Evolutionary conservation across 1,140 invertebrate species (phyloP).

Genomic region (Drosophila santomea): DNA sequence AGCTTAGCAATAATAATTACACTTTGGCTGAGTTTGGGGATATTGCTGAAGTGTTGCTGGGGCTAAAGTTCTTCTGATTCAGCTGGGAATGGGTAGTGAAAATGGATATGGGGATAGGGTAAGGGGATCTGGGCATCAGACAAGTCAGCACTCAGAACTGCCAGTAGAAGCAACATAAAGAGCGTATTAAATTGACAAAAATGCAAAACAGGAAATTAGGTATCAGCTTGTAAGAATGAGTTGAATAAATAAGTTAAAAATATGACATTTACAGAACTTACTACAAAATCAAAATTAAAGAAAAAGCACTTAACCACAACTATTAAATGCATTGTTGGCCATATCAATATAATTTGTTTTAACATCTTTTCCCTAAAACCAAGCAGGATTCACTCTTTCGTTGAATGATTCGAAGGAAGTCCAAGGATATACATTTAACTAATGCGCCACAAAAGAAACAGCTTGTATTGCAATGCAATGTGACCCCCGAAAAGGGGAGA

Average conservation of each 20-base stretch:
- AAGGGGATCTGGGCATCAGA: neutral
- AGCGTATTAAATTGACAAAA: neutral
- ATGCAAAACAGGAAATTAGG: no score
- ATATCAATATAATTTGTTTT: no score
- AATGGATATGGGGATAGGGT: no score
- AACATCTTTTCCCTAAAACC: no score
- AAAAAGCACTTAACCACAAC: no score
- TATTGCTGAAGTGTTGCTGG: conserved; percentile 40
- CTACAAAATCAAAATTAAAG: no score
- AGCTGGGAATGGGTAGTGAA: neutral
- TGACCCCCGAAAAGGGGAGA: neutral
- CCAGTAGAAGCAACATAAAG: neutral
- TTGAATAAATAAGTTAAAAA: no score
- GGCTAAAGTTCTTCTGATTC: conserved; percentile 29
- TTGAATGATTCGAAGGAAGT: neutral
- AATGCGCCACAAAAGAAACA: conserved; percentile 53
- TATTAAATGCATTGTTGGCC: no score
- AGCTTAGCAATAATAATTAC: conserved; percentile 57
- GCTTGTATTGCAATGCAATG: conserved; percentile 11
- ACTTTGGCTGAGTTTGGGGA: conserved; percentile 20
- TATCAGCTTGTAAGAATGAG: no score
- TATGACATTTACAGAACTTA: no score
- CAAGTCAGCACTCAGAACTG: neutral
- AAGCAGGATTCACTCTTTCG: no score
- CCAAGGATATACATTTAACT: conserved; percentile 67